These are phyloP conservation scores for Gobionotothen gibberifrons DNA, from an alignment of 2,797 vertebrate genomes.

Conservation along the genomic window DNA sequence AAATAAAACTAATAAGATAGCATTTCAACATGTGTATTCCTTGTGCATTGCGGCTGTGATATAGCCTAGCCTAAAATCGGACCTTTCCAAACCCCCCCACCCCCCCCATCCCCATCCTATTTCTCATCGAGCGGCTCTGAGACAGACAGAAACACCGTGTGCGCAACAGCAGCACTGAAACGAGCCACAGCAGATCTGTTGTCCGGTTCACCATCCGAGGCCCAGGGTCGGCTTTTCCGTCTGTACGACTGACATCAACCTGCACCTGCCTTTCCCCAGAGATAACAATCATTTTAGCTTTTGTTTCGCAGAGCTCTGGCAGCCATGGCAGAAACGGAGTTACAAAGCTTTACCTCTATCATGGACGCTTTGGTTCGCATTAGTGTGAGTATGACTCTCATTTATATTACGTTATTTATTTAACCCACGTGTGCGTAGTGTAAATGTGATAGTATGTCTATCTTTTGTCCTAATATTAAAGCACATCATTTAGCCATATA, in stretches of 20 bases:
- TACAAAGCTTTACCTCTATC: conserved; percentile 93
- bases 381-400: conserved; percentile 88
- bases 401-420: conserved; percentile 22
- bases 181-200: neutral
- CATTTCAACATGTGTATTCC: neutral
- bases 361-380: conserved; percentile 96
- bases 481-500: neutral
- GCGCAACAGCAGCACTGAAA: conserved; percentile 42
- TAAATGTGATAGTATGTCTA: neutral
- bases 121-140: conserved; percentile 20
- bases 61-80: conserved; percentile 8
- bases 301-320: neutral
- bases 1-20: neutral
- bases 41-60: conserved; percentile 31
- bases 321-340: conserved; percentile 91
- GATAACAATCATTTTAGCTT: neutral
- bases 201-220: conserved; percentile 8
- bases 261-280: neutral
- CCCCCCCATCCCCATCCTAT: conserved; percentile 17
- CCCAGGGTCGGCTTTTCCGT: conserved; percentile 1
- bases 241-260: neutral
- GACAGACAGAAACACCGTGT: conserved; percentile 41
- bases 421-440: conserved; percentile 21
- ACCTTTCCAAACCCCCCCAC: neutral
- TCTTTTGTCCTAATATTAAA: neutral